Evolutionary conservation across 2,888 invertebrate species (phyloP).

Genomic region (Mythimna albipuncta): DNA sequence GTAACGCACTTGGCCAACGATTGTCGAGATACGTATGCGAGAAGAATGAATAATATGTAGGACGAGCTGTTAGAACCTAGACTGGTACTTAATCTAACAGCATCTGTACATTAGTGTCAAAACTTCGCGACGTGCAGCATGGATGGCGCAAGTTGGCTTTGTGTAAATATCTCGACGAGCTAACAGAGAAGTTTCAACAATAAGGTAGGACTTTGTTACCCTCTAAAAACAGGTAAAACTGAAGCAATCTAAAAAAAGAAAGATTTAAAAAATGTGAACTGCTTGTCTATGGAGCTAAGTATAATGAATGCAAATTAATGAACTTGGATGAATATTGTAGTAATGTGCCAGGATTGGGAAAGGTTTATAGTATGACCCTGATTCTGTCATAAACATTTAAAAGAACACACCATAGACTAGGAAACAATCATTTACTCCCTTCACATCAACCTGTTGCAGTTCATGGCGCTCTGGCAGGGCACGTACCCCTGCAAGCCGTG

Average conservation of each 20-base stretch:
- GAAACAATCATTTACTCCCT: conserved; percentile 16
- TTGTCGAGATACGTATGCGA: conserved; percentile 21
- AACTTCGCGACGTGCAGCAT: not conserved
- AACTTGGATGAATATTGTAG: too few species aligned
- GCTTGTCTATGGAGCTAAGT: too few species aligned
- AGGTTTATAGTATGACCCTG: too few species aligned
- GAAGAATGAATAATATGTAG: conserved; percentile 25
- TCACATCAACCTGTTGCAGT: conserved; percentile 60
- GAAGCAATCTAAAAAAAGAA: not conserved
- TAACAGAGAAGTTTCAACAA: not conserved
- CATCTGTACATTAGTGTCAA: too few species aligned
- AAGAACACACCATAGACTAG: conserved; percentile 25
- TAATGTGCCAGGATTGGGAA: too few species aligned
- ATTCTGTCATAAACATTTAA: not conserved
- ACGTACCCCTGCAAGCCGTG: conserved; percentile 81
- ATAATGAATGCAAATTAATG: too few species aligned
- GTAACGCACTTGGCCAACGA: conserved; percentile 21
- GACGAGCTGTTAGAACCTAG: not conserved
- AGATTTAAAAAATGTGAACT: too few species aligned
- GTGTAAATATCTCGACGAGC: not conserved
- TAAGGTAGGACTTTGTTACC: not conserved
- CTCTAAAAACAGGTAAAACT: not conserved
- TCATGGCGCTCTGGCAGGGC: conserved; percentile 78
- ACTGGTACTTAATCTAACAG: too few species aligned
- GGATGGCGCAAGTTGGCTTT: not conserved